Conservation (phyloP, 2,797 vertebrate genomes). For the Arctocebus calabarensis region DNA sequence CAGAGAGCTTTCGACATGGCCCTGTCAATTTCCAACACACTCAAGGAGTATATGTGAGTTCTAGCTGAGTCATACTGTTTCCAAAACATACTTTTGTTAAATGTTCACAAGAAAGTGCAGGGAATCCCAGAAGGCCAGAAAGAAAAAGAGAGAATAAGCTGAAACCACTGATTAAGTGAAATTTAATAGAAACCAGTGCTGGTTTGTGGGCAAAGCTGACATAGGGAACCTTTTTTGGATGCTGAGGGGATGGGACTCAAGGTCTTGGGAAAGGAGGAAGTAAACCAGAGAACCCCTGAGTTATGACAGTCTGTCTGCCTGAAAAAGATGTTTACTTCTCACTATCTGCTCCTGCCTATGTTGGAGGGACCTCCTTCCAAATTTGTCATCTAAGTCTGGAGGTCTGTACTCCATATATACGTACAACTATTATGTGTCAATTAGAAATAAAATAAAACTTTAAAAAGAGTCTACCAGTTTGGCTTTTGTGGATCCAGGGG, state of each 20-base stretch:
- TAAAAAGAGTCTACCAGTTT: neutral
- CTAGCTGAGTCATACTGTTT: neutral
- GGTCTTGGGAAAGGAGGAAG: neutral
- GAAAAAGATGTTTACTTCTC: neutral
- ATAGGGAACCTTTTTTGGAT: neutral
- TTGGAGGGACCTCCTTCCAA: neutral
- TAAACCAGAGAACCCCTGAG: neutral
- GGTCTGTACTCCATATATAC: neutral
- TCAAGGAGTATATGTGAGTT: neutral
- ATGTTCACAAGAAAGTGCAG: neutral
- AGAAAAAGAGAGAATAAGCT: constrained; percentile 35
- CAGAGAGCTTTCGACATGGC: constrained; percentile 10
- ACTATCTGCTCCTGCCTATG: neutral
- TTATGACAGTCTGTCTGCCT: neutral
- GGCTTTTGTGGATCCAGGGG: neutral
- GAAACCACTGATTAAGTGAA: constrained; percentile 20
- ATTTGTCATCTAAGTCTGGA: neutral
- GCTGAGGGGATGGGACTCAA: neutral
- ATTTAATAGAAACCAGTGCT: constrained; percentile 44
- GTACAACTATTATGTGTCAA: neutral
- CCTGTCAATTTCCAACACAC: neutral
- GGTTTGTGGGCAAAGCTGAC: neutral
- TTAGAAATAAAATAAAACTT: neutral
- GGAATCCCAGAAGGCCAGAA: neutral
- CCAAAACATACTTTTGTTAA: constrained; percentile 33